Percentiles rank a stretch among this genome's conserved stretches.
Conservation (phyloP, 2,797 vertebrate genomes). For the Alosa sapidissima region DNA sequence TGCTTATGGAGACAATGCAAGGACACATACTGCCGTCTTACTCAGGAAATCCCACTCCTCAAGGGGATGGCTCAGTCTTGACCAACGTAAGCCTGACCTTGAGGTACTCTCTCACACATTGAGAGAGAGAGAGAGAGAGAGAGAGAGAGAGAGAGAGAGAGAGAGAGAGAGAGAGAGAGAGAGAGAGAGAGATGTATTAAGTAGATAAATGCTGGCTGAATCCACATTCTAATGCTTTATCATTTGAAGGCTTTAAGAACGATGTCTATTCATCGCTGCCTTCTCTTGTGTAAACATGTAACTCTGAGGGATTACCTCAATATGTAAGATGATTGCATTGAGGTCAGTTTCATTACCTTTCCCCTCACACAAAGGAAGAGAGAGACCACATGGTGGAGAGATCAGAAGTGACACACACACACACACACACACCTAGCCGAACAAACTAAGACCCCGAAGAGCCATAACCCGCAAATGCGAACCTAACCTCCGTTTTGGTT, state of each 20-base stretch:
- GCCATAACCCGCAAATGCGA: slow-evolving; percentile 17
- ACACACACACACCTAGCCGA: not conserved
- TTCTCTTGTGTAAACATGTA: slow-evolving; percentile 3
- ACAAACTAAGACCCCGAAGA: not conserved
- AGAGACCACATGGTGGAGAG: not conserved
- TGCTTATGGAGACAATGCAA: slow-evolving; percentile 35
- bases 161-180: not conserved
- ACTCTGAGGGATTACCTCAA: slow-evolving; percentile 12
- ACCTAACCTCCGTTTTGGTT: slow-evolving; percentile 32
- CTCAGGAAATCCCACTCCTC: slow-evolving; percentile 40
- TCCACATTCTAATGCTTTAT: slow-evolving; percentile 6
- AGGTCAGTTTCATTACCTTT: slow-evolving; percentile 7
- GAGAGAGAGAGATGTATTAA: not conserved
- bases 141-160: not conserved
- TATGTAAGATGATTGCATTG: not conserved
- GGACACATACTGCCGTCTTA: slow-evolving; percentile 28
- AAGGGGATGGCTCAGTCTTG: slow-evolving; percentile 10
- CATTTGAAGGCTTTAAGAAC: not conserved
- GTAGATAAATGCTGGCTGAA: not conserved
- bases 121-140: not conserved
- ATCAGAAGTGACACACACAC: not conserved
- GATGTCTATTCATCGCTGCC: not conserved
- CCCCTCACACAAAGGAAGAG: not conserved
- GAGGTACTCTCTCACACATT: not conserved
- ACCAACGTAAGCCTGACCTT: slow-evolving; percentile 36